Evolutionary conservation across 2,797 vertebrate species (phyloP).

Genomic region (Pseudocheirus occidentalis): DNA sequence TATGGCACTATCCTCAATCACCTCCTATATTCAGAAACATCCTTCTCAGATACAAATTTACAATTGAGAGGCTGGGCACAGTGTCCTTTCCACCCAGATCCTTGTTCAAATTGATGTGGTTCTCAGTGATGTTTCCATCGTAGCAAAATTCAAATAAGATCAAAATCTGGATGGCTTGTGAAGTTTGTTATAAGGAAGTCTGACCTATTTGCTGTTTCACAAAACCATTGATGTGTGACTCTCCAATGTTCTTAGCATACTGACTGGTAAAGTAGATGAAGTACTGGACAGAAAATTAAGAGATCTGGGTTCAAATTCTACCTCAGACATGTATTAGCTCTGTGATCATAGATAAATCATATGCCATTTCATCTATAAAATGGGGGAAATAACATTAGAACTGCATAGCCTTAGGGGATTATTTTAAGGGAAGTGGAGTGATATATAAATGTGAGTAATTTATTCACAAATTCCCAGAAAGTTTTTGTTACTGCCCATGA

Average conservation of each 20-base stretch:
- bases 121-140: constrained; percentile 26
- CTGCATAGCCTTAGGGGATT: neutral
- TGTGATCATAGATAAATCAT: neutral
- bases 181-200: neutral
- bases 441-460: neutral
- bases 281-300: neutral
- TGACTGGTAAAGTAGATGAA: neutral
- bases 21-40: constrained; percentile 15
- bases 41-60: constrained; percentile 32
- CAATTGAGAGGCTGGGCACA: neutral
- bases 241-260: neutral
- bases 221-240: constrained; percentile 18
- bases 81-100: constrained; percentile 20
- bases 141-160: constrained; percentile 37
- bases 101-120: neutral
- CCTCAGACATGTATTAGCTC: neutral
- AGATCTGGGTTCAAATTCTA: neutral
- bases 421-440: neutral
- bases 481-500: constrained; percentile 4
- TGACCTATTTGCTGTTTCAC: constrained; percentile 11
- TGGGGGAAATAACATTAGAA: neutral
- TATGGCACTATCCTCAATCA: constrained; percentile 16
- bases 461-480: neutral
- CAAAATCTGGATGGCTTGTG: neutral
- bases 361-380: neutral